Evolutionary conservation across 2,797 vertebrate genomes (phyloP), one percentile per base, ranked within the genome.

Genomic region (Triplophysa yarkandensis): DNA sequence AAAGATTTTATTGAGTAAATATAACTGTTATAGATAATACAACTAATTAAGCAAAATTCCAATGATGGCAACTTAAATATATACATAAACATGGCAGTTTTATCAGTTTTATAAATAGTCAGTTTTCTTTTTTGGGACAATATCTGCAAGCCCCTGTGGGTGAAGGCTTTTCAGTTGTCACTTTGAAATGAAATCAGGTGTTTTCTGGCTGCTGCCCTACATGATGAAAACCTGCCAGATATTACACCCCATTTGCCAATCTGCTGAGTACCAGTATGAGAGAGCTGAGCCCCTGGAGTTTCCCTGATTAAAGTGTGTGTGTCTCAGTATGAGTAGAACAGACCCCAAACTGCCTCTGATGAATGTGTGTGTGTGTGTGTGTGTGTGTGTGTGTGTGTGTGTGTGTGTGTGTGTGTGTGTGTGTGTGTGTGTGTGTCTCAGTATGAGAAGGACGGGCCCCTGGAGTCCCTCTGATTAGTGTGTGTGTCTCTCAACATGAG

Each of bases 111-210:
- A 30, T 7, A 57, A 57, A 30, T 17, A 21, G 48, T 50, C 48
- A 23, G 48, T 52, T 1, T 9, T 52, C 48, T 13, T 21, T 4
- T 25, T 25, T 34, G 28, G 25, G 4, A 58, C 28, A 14, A 36
- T 46, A 36, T 66, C 14, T 41, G 50, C 62, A 27, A 66, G 50
- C 19, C 8, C 5, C 9, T 41, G 32, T 50, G 13, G 32, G 44
- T 50, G 44, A 69, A 55, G 48, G 30, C 11, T 25, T 36, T 76
- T 61, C 34, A 68, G 41, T 76, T 39, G n/a, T 17, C 39, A 57
- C 46, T 52, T 46, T 54, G 16, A 46, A 69, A 67, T 55, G 41
- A 68, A 73, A 62, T 78, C 44, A 63, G 58, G 65, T 62, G 13
- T 21, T 60, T 54, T 48, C 52, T 52, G 25, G 25, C 10, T 52